A percentile compares a stretch with the other conserved stretches of the same genome.
These are phyloP conservation scores for Paramisgurnus dabryanus DNA, from an alignment of 2,113 vertebrate genomes.

Conservation along the genomic window DNA sequence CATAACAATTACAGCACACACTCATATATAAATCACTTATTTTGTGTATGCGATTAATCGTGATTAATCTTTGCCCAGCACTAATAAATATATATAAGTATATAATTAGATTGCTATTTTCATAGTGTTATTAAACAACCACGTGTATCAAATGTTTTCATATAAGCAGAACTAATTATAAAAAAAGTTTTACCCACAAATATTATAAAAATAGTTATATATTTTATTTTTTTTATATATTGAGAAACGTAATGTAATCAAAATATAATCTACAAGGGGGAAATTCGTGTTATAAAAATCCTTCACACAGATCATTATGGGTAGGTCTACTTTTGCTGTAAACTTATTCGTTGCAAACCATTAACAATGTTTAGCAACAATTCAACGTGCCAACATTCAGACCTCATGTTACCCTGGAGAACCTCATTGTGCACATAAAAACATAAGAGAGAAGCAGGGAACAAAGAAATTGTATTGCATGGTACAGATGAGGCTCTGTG, in stretches of 20 bases:
- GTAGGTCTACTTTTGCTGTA: not conserved
- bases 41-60: too few species aligned
- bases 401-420: not conserved
- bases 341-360: not conserved
- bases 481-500: constrained; percentile 1
- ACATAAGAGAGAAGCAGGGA: not conserved
- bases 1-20: too few species aligned
- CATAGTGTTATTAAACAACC: too few species aligned
- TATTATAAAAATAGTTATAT: too few species aligned
- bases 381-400: not conserved
- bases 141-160: too few species aligned
- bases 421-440: constrained; percentile 7
- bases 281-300: constrained; percentile 13
- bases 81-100: too few species aligned
- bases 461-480: not conserved
- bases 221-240: not conserved
- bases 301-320: not conserved
- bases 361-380: not conserved
- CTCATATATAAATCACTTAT: too few species aligned
- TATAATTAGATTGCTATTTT: too few species aligned
- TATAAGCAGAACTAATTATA: too few species aligned
- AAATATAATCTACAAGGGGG: not conserved
- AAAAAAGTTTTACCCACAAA: too few species aligned
- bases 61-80: too few species aligned
- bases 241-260: constrained; percentile 12